Base-by-base conservation (phyloP, 1,140 invertebrate genomes). In the Trachymyrmex septentrionalis region DNA sequence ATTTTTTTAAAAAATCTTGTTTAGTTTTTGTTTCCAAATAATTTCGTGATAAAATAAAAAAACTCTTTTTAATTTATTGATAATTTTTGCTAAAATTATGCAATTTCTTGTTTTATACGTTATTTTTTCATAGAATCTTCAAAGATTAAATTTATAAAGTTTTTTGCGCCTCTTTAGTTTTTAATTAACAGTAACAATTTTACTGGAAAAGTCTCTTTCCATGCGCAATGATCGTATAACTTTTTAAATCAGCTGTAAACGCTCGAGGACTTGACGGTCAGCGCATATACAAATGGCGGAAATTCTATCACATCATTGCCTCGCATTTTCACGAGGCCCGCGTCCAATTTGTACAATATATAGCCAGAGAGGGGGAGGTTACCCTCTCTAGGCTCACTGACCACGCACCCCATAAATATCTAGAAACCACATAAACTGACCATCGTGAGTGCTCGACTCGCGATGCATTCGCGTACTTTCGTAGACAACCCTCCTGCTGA, bases 301-400 rank as follows among this genome's bases (percentile, higher is more conserved):
- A 91, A 91, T 91, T 91, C 87, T 72, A 90, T 86, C 90, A 89
- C 72, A 84, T 81, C 91, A 91, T 90, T 92, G 67, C 61, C 67
- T 88, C 86, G 86, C 78, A 85, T 92, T 92, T 90, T 88, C 87
- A 87, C 86, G 59, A 88, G 86, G 69, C 76, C 66, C 85, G 89
- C 87, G 87, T 93, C 87, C 88, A 92, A 93, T 93, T 93, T 92
- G 91, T 89, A 92, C 82, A 88, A 93, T 93, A 92, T 93, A 90
- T 82, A 57, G 67, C 63, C 30, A n/a, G 53, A 53, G 85, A 34
- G 30, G 38, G 9, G 1, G 12, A 27, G 67, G n/a, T 34, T 7
- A 80, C 87, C 90, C 76, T 85, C 76, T 85, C 19, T 59, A 72
- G 55, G 48, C 55, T 82, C 27, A 61, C 71, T 64, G 64, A 59